Evolutionary conservation across 1,140 invertebrate genomes (phyloP), one percentile per base, ranked within the genome.

Genomic region (Lasioglossum baleicum): DNA sequence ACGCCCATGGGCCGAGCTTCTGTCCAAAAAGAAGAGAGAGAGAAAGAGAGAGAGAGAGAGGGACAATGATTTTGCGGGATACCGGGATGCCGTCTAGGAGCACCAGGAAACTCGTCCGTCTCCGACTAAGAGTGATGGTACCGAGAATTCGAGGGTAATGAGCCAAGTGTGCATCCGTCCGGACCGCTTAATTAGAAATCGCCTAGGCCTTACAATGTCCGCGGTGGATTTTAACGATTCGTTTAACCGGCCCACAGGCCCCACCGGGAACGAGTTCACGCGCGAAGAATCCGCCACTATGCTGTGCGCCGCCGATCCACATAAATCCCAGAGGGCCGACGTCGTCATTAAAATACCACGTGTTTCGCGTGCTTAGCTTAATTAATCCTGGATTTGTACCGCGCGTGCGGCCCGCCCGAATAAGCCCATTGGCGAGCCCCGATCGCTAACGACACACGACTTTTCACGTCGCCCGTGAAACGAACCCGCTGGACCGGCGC

Each of bases 111-210:
- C 60, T 61, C 2, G 42, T 8, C 44, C 13, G 42, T 15, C 10
- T 42, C 7, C 44, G 64, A 61, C 53, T 48, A 61, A 80, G 71
- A 80, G 10, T 53, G 40, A 67, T 73, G 63, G 31, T 51, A 67
- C 61, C 40, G 61, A 40, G 64, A 75, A 75, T 68, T 67, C 42
- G 42, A 44, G 42, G 56, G 67, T 75, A 83, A 83, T 75, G 83
- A 83, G 72, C 67, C 69, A 63, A 65, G 68, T 11, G 80, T 66
- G 56, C 35, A 35, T 70, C 61, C 44, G 53, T 79, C 42, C 69
- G 79, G 42, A 58, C 11, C 74, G 61, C 70, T 81, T 79, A 85
- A 84, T 85, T 85, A 85, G 83, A 79, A 77, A 81, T 75, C 13
- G 60, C 63, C 35, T 31, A 26, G 56, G 60, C 63, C 69, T 42